Evolutionary conservation across 2,888 invertebrate species (phyloP).

Genomic region (Cylindroiulus punctatus): DNA sequence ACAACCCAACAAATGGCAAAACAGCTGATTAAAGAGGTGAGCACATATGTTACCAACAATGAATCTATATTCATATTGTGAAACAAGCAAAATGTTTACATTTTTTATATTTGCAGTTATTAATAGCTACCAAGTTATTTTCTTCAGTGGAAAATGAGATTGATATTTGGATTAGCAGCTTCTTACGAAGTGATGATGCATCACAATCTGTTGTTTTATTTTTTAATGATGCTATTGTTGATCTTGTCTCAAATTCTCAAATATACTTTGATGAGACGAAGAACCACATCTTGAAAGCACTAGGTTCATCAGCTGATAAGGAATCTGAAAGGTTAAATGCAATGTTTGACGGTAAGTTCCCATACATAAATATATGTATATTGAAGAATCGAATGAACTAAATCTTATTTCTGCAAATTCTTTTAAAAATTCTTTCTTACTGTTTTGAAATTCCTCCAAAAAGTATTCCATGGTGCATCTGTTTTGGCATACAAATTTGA

Average conservation of each 20-base stretch:
- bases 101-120: constrained; percentile 5
- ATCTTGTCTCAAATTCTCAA: constrained; percentile 20
- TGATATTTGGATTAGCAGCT: constrained; percentile 39
- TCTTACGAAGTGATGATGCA: background rate
- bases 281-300: background rate
- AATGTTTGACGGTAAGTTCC: constrained; percentile 40
- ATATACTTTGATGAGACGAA: constrained; percentile 21
- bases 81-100: background rate
- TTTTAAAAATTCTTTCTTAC: no score
- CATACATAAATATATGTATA: background rate
- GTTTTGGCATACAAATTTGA: no score
- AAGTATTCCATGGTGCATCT: no score
- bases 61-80: background rate
- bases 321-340: constrained; percentile 37
- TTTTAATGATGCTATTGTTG: background rate
- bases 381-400: background rate
- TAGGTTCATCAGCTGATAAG: background rate
- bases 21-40: background rate
- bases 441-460: no score
- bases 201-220: background rate
- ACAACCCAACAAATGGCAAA: background rate
- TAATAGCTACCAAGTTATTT: constrained; percentile 23
- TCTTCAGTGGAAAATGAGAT: constrained; percentile 12
- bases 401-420: background rate
- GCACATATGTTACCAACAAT: background rate